phyloP scores from a whole-genome alignment of 2,113 vertebrate genomes.

The Carettochelys insculpta region DNA sequence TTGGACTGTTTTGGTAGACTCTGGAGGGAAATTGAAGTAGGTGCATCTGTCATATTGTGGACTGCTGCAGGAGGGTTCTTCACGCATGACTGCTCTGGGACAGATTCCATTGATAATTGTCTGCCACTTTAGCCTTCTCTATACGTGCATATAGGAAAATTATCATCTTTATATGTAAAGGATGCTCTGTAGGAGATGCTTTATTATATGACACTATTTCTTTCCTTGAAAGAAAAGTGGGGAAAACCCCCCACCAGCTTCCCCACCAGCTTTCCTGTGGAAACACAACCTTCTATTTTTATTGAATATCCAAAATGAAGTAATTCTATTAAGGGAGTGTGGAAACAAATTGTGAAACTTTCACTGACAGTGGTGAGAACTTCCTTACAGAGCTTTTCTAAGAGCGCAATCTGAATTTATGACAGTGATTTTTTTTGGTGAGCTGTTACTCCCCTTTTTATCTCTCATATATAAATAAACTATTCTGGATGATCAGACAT shows the following conservation, averaged over 20 bases:
- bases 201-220: neutral
- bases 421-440: neutral
- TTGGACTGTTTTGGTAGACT: no score
- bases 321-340: neutral
- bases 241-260: no score
- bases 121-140: constrained; percentile 7
- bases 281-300: neutral
- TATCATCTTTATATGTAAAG: neutral
- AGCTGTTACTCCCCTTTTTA: neutral
- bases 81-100: neutral
- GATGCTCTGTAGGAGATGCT: neutral
- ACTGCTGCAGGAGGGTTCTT: neutral
- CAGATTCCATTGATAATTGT: neutral
- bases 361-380: neutral
- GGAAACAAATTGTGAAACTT: constrained; percentile 29
- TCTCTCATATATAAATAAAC: neutral
- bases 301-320: neutral
- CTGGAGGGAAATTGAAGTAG: neutral
- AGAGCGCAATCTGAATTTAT: constrained; percentile 8
- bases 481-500: constrained; percentile 18
- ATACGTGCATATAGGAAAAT: neutral
- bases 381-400: neutral
- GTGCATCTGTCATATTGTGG: neutral
- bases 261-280: neutral
- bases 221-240: neutral